Percentiles rank a stretch among this genome's conserved stretches.
Conservation (phyloP, 2,888 invertebrate species). For the Pegoplata infirma region DNA sequence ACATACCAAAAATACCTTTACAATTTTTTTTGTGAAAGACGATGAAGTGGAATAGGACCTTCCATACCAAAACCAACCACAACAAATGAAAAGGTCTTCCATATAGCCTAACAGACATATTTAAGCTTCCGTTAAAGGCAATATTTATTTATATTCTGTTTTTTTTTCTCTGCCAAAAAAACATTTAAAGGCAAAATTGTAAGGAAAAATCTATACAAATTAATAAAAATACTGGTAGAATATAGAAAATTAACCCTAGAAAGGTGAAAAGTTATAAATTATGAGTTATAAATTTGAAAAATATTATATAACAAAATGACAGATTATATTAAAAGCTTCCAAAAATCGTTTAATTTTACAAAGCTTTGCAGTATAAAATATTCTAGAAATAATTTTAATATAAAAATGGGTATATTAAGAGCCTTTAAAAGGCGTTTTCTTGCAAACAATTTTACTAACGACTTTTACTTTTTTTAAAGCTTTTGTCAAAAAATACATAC, state of each 20-base stretch:
- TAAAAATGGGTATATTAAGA: no score
- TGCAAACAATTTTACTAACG: no score
- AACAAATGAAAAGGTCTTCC: constrained; percentile 16
- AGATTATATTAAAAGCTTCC: no score
- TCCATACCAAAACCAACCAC: constrained; percentile 2
- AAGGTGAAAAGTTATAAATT: not conserved
- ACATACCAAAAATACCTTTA: constrained; percentile 50
- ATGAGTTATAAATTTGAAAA: no score
- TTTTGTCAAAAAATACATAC: no score
- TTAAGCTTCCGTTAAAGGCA: constrained; percentile 55
- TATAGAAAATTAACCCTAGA: constrained; percentile 22
- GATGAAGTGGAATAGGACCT: not conserved
- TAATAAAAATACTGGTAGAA: constrained; percentile 45
- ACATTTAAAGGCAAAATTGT: constrained; percentile 15
- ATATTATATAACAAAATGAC: no score
- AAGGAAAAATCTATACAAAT: constrained; percentile 48
- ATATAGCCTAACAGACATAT: constrained; percentile 29
- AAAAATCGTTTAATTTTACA: no score
- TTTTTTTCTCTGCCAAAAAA: not conserved
- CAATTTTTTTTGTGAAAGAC: not conserved
- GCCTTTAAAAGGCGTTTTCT: no score
- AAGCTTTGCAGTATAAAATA: no score
- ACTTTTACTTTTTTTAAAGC: no score
- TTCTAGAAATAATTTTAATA: no score
- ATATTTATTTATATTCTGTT: constrained; percentile 28